phyloP scores from a whole-genome alignment of 2,888 invertebrate species.

The Sialis lutaria region DNA sequence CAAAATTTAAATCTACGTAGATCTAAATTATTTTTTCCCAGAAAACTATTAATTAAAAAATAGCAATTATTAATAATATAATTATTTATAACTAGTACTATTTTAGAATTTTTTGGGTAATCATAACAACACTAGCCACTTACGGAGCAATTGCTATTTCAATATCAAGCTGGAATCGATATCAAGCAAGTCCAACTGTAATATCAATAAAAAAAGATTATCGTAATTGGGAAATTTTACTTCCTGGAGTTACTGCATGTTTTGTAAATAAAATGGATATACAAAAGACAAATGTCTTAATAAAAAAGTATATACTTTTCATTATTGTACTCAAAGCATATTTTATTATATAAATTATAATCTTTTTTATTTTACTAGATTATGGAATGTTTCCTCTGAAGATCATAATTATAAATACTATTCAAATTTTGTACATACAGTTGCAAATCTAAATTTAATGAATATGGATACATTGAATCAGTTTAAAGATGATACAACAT shows the following conservation, averaged over 20 bases:
- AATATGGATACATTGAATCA: constrained; percentile 23
- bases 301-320: no score
- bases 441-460: constrained; percentile 28
- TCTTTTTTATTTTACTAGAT: constrained; percentile 13
- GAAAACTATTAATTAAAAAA: not conserved
- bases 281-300: constrained; percentile 14
- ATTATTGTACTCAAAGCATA: no score
- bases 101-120: constrained; percentile 24
- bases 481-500: constrained; percentile 24
- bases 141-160: constrained; percentile 29
- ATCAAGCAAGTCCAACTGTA: constrained; percentile 41
- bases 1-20: no score
- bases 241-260: constrained; percentile 39
- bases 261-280: constrained; percentile 24
- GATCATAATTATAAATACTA: constrained; percentile 29
- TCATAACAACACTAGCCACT: constrained; percentile 21
- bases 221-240: constrained; percentile 37
- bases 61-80: not conserved
- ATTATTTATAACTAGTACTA: not conserved
- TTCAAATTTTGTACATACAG: constrained; percentile 25
- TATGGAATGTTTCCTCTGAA: constrained; percentile 25
- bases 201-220: constrained; percentile 44
- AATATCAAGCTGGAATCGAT: constrained; percentile 34
- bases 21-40: no score
- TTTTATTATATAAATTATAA: no score